Conservation (phyloP, 1,140 invertebrate genomes). For the Tetramorium simillimum region DNA sequence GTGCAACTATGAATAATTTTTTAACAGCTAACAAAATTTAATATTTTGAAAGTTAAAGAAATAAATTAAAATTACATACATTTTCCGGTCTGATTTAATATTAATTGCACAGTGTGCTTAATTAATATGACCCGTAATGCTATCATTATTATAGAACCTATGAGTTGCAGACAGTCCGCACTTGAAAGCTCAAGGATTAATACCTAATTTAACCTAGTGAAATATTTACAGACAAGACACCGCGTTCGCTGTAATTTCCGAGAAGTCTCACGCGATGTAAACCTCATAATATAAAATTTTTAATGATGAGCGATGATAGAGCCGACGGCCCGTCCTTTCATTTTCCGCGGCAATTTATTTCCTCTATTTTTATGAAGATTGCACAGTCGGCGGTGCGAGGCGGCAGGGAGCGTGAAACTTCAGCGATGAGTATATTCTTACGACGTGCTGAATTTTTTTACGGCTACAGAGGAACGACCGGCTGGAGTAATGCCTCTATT, state of each 20-base stretch:
- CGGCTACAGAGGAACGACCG: conserved; percentile 30
- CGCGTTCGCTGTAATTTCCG: conserved; percentile 31
- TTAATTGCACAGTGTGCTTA: background rate
- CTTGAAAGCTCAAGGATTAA: conserved; percentile 16
- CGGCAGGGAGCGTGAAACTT: background rate
- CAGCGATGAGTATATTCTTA: conserved; percentile 51
- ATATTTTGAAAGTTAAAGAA: background rate
- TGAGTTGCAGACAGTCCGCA: background rate
- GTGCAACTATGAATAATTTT: background rate
- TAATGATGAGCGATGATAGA: conserved; percentile 57
- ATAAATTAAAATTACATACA: conserved; percentile 15
- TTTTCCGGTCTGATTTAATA: background rate
- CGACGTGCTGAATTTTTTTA: conserved; percentile 48
- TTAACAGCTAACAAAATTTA: background rate
- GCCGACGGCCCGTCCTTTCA: background rate
- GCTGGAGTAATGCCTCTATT: conserved; percentile 48
- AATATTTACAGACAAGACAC: conserved; percentile 51
- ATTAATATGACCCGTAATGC: background rate
- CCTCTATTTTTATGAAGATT: conserved; percentile 52
- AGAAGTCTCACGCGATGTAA: conserved; percentile 22
- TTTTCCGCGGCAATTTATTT: conserved; percentile 50
- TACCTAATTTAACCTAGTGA: conserved; percentile 34
- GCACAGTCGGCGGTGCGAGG: background rate
- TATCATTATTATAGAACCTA: background rate
- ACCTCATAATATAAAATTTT: conserved; percentile 52